Percentiles rank a stretch among this genome's conserved stretches.
These are phyloP conservation scores for Austrofundulus limnaeus DNA, from an alignment of 2,113 vertebrate genomes.

Conservation along the genomic window DNA sequence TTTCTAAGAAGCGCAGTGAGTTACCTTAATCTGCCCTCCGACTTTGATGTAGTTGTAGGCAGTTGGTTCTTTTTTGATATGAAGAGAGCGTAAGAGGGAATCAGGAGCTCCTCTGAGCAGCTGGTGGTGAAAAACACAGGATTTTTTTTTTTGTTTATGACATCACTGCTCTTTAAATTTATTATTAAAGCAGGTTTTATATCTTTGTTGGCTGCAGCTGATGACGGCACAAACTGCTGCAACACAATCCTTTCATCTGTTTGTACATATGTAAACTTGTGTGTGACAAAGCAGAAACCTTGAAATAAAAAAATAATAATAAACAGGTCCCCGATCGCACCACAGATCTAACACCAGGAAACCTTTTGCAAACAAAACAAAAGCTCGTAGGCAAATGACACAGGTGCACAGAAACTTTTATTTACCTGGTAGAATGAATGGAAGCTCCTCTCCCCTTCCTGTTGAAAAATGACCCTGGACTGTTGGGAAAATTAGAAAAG, in stretches of 20 bases:
- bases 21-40: constrained; percentile 88
- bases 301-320: not conserved
- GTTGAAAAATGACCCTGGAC: constrained; percentile 97
- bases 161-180: too few species aligned
- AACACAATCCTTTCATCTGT: not conserved
- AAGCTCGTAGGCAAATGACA: not conserved
- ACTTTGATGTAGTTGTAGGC: constrained; percentile 88
- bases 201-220: not conserved
- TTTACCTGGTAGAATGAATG: constrained; percentile 97
- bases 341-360: not conserved
- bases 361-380: not conserved
- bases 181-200: not conserved
- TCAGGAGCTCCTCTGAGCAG: constrained; percentile 94
- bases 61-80: constrained; percentile 89
- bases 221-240: not conserved
- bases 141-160: too few species aligned
- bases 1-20: not conserved
- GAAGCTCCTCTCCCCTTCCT: constrained; percentile 93
- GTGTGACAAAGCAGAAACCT: not conserved
- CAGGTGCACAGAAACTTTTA: not conserved
- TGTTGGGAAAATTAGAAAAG: constrained; percentile 46
- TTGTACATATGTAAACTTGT: not conserved
- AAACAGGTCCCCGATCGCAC: not conserved
- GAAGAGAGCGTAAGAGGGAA: constrained; percentile 86
- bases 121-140: constrained; percentile 70